These are phyloP conservation scores for Trematomus loennbergii DNA, from an alignment of 2,113 vertebrate genomes.

Conservation along the genomic window DNA sequence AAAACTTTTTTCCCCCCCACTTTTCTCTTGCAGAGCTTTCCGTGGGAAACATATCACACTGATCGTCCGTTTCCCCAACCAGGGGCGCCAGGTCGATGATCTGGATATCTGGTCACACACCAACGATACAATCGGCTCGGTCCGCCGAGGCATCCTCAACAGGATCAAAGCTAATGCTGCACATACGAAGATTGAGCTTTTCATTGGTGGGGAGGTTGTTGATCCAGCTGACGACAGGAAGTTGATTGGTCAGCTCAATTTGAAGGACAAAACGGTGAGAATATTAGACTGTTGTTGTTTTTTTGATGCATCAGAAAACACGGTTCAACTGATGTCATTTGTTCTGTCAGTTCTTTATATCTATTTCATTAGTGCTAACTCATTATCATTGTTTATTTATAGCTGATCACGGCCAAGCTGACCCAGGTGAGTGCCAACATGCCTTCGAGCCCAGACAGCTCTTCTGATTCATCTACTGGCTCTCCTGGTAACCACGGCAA, in stretches of 20 bases:
- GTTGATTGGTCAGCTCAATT: constrained; percentile 96
- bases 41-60: constrained; percentile 97
- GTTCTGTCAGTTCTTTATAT: background rate
- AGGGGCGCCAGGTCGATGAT: constrained; percentile 97
- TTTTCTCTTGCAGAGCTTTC: constrained; percentile 89
- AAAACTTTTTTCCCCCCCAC: background rate
- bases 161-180: constrained; percentile 98
- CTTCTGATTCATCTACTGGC: constrained; percentile 98
- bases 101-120: constrained; percentile 99
- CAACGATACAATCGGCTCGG: constrained; percentile 98
- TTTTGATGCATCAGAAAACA: background rate
- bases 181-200: constrained; percentile 97
- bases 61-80: constrained; percentile 98
- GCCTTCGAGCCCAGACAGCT: constrained; percentile 99
- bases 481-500: constrained; percentile 99
- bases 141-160: constrained; percentile 95
- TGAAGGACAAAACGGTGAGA: constrained; percentile 98
- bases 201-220: constrained; percentile 97
- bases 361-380: background rate
- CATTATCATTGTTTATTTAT: background rate
- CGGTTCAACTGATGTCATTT: background rate
- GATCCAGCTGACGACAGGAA: constrained; percentile 98
- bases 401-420: constrained; percentile 99
- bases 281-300: background rate
- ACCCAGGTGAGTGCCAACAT: constrained; percentile 99